phyloP scores from a whole-genome alignment of 2,113 vertebrate genomes.

The Tetrax tetrax region DNA sequence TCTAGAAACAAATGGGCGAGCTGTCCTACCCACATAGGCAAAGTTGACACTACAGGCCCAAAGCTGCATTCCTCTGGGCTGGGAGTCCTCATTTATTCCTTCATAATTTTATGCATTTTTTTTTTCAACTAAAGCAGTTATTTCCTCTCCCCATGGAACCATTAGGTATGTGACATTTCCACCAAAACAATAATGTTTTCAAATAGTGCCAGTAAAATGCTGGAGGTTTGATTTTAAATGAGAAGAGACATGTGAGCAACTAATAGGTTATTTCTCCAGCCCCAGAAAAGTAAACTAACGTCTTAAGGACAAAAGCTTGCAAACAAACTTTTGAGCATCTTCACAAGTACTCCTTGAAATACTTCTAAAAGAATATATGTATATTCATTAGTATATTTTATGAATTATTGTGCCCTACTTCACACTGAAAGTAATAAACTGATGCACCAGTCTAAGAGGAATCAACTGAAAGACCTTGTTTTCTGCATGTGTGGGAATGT shows the following conservation, averaged over 20 bases:
- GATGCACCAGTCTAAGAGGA: not conserved
- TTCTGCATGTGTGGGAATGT: not conserved
- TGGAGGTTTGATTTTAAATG: not conserved
- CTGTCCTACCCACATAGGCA: not conserved
- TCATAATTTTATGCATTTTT: not conserved
- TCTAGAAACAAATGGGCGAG: not conserved
- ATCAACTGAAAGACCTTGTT: not conserved
- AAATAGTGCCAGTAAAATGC: not conserved
- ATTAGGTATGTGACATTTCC: conserved; percentile 35
- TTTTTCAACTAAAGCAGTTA: not conserved
- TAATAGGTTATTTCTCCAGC: not conserved
- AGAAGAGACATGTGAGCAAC: not conserved
- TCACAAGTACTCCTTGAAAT: not conserved
- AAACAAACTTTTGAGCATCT: not conserved
- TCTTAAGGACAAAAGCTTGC: not conserved
- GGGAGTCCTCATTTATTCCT: not conserved
- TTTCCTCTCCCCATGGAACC: not conserved
- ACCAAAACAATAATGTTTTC: conserved; percentile 33
- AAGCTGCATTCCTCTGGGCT: not conserved
- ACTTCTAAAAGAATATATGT: not conserved
- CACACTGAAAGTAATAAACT: not conserved
- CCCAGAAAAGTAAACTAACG: not conserved
- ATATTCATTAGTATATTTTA: not conserved
- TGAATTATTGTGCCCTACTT: not conserved
- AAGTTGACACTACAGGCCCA: not conserved